These are phyloP conservation scores for Festucalex cinctus DNA, from an alignment of 2,113 vertebrate genomes.

Conservation along the genomic window DNA sequence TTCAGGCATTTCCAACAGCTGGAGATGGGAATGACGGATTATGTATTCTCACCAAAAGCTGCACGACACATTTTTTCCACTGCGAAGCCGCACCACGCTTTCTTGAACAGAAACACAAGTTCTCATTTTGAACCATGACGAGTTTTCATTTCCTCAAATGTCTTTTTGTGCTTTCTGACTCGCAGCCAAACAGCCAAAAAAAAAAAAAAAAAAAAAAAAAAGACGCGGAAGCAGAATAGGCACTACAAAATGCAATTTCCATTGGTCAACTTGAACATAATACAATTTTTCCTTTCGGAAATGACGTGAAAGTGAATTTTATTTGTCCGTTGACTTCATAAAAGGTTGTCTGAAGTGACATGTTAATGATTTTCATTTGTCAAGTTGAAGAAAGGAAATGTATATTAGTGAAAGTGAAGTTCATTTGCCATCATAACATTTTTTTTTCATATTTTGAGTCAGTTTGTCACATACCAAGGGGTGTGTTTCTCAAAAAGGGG, in stretches of 20 bases:
- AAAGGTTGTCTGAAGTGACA: not conserved
- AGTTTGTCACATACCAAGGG: not conserved
- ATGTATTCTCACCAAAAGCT: slow-evolving; percentile 1
- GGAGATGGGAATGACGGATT: not conserved
- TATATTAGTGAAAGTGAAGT: too few relatives aligned
- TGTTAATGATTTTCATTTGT: too few relatives aligned
- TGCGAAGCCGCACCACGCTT: not conserved
- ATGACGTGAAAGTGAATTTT: not conserved
- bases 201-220: too few relatives aligned
- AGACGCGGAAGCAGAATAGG: not conserved
- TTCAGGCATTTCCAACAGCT: not conserved
- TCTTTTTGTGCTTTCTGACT: not conserved
- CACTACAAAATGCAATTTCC: not conserved
- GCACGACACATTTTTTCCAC: not conserved
- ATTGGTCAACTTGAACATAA: not conserved
- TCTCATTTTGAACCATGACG: not conserved
- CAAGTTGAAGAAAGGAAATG: too few relatives aligned
- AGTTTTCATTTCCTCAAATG: slow-evolving; percentile 3
- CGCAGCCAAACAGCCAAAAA: not conserved
- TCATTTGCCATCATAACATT: too few relatives aligned
- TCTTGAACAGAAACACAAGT: not conserved
- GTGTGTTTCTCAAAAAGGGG: too few relatives aligned
- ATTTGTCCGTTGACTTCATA: not conserved
- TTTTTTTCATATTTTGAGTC: too few relatives aligned
- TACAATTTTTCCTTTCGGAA: not conserved